These are phyloP conservation scores for Leptinotarsa defecta DNA, from an alignment of 1,140 invertebrate genomes.

Conservation along the genomic window DNA sequence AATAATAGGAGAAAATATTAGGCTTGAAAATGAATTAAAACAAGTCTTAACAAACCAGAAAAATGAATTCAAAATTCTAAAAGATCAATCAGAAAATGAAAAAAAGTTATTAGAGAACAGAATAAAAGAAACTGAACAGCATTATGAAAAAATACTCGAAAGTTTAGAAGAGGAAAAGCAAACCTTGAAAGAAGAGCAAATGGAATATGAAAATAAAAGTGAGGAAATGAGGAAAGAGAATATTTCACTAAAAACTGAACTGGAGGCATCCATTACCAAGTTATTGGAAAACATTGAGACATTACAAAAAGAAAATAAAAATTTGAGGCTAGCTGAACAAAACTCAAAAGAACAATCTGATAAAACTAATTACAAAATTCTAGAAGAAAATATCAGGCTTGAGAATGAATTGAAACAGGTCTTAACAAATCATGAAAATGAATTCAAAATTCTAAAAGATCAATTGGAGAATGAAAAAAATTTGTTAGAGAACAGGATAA, in stretches of 20 bases:
- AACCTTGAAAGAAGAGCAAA: not conserved
- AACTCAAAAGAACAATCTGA: not conserved
- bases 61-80: slow-evolving; percentile 1
- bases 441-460: slow-evolving; percentile 1
- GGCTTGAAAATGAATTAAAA: slow-evolving; percentile 4
- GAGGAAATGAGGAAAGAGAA: not conserved
- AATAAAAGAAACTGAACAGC: not conserved
- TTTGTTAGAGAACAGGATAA: not conserved
- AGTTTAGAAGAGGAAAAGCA: slow-evolving; percentile 22
- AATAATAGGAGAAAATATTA: not conserved
- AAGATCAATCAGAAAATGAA: not conserved
- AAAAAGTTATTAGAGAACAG: not conserved
- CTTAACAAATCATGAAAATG: not conserved
- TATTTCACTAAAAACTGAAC: not conserved
- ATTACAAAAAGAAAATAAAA: not conserved
- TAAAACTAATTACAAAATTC: not conserved
- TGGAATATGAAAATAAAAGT: not conserved
- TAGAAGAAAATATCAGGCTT: not conserved
- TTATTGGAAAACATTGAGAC: not conserved
- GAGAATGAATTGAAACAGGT: slow-evolving; percentile 7
- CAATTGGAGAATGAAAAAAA: not conserved
- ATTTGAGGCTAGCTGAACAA: not conserved
- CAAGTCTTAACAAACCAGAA: not conserved
- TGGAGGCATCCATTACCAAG: not conserved
- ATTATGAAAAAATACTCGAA: slow-evolving; percentile 1